phyloP scores from a whole-genome alignment of 2,888 invertebrate genomes.

The Cactoblastis cactorum region DNA sequence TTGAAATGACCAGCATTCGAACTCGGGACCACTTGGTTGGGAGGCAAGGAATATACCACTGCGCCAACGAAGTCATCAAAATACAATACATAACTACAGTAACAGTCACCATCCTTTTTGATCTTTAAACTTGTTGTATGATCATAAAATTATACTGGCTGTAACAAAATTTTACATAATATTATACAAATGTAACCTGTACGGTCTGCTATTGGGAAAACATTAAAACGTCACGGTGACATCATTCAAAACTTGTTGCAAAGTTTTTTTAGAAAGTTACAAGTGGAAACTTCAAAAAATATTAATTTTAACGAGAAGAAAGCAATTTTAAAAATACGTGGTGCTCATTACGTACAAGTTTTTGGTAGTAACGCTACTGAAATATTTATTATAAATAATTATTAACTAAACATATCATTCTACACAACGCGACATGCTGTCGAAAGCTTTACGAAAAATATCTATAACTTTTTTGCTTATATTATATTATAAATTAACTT shows the following conservation, averaged over 20 bases:
- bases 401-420: not conserved
- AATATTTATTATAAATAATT: not conserved
- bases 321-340: conserved; percentile 33
- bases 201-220: conserved; percentile 18
- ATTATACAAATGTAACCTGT: conserved; percentile 23
- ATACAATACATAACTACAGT: too few relatives aligned
- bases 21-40: too few relatives aligned
- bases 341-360: conserved; percentile 27
- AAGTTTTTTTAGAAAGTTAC: conserved; percentile 19
- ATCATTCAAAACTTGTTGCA: conserved; percentile 33
- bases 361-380: conserved; percentile 21
- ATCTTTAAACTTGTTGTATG: too few relatives aligned
- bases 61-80: too few relatives aligned
- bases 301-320: conserved; percentile 22
- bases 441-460: not conserved
- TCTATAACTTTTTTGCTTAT: not conserved
- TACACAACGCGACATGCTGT: not conserved
- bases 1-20: too few relatives aligned
- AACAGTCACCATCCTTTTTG: too few relatives aligned
- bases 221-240: conserved; percentile 41
- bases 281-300: not conserved
- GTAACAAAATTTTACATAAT: not conserved
- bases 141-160: too few relatives aligned
- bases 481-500: not conserved
- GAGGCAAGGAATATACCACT: too few relatives aligned